phyloP scores from a whole-genome alignment of 2,113 vertebrate genomes.

The Xiphophorus couchianus region DNA sequence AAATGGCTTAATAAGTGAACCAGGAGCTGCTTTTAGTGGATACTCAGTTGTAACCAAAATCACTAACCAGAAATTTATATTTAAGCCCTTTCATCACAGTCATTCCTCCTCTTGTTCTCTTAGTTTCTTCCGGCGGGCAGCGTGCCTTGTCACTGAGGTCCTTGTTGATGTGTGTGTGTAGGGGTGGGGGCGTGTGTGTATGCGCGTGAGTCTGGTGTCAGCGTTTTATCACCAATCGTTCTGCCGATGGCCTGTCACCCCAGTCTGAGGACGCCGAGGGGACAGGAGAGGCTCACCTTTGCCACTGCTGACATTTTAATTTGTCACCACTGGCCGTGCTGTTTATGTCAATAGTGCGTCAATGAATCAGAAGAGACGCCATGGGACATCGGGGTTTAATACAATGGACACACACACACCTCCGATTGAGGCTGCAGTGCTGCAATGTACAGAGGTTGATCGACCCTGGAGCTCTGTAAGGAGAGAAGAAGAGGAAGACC shows the following conservation, averaged over 20 bases:
- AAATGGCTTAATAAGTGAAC: constrained; percentile 2
- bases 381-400: constrained; percentile 62
- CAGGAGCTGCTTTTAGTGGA: constrained; percentile 3
- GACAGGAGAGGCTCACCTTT: constrained; percentile 73
- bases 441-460: constrained; percentile 25
- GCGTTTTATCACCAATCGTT: constrained; percentile 74
- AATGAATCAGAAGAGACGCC: constrained; percentile 74
- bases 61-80: constrained; percentile 14
- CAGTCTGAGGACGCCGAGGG: constrained; percentile 61
- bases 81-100: constrained; percentile 49
- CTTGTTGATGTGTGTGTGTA: constrained; percentile 59
- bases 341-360: constrained; percentile 73
- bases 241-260: constrained; percentile 65
- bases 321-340: constrained; percentile 72
- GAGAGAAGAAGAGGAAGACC: constrained; percentile 21
- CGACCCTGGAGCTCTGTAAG: background rate
- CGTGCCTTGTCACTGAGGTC: constrained; percentile 57
- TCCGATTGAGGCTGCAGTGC: constrained; percentile 65
- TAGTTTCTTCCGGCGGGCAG: constrained; percentile 52
- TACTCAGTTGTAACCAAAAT: constrained; percentile 9
- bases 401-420: constrained; percentile 66
- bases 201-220: constrained; percentile 62
- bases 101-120: constrained; percentile 33
- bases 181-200: constrained; percentile 22
- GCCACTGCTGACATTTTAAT: constrained; percentile 79